Conservation (phyloP, 2,797 vertebrate species). For the Gymnothorax reevesii region DNA sequence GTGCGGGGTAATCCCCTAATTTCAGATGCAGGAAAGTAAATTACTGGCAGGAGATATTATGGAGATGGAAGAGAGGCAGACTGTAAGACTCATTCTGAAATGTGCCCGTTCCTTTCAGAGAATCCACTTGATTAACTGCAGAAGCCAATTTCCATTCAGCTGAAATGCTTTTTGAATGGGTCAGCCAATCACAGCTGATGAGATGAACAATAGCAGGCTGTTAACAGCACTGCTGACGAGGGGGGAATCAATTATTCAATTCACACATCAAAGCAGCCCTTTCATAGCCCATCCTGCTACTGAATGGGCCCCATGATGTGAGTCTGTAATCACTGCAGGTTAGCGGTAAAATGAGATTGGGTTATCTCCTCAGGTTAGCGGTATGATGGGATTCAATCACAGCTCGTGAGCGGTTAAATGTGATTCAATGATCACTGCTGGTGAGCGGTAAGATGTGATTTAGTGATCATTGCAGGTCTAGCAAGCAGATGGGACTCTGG, state of each 20-base stretch:
- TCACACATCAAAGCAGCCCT: background rate
- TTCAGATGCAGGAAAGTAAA: background rate
- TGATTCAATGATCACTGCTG: no score
- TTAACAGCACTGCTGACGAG: background rate
- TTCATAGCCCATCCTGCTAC: background rate
- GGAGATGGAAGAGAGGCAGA: background rate
- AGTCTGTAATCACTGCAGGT: background rate
- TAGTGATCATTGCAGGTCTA: no score
- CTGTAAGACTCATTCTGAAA: background rate
- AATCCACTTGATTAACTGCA: background rate
- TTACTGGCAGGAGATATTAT: background rate
- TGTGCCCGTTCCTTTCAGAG: background rate
- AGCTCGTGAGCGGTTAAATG: no score
- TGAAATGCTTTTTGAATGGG: background rate
- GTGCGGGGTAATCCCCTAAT: background rate
- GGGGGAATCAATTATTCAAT: constrained; percentile 1
- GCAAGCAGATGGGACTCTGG: no score
- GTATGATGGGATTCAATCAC: no score
- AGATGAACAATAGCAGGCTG: background rate
- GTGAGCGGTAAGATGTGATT: no score
- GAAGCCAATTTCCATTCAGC: background rate
- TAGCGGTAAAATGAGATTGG: background rate
- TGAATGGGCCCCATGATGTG: background rate
- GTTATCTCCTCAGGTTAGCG: no score
- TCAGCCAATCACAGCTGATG: background rate